phyloP scores from a whole-genome alignment of 2,797 vertebrate genomes.

The Melopsittacus undulatus region DNA sequence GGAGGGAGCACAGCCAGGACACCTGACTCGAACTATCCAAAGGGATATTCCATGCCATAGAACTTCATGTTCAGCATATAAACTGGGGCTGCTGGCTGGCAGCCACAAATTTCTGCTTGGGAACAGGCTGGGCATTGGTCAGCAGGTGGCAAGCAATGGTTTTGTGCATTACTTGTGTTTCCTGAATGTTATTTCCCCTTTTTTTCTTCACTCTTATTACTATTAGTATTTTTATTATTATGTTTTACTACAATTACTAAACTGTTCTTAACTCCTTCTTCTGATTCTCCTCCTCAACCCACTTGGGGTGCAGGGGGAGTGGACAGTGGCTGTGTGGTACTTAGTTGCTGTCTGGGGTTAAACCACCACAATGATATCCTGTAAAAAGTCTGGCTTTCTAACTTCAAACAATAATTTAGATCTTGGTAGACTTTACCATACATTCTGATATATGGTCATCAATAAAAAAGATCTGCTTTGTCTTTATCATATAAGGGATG shows the following conservation, averaged over 20 bases:
- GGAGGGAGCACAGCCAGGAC: background rate
- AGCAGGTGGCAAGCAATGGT: background rate
- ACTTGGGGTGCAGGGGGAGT: background rate
- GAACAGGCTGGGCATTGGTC: background rate
- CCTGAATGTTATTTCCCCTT: background rate
- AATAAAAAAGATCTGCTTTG: background rate
- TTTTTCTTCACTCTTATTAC: background rate
- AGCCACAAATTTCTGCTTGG: background rate
- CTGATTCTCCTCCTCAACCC: background rate
- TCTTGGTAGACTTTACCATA: background rate
- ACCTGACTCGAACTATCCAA: background rate
- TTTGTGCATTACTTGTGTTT: background rate
- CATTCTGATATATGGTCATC: background rate
- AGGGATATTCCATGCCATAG: background rate
- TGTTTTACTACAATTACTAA: background rate
- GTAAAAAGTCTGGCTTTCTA: background rate
- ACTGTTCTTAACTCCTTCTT: background rate
- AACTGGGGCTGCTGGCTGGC: background rate
- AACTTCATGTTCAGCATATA: background rate
- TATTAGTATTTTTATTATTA: background rate
- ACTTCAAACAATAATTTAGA: background rate
- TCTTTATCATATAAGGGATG: background rate
- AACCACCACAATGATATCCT: background rate
- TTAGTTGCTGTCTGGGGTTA: background rate
- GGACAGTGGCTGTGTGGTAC: background rate